Evolutionary conservation across 2,113 vertebrate genomes (phyloP).

Genomic region (Oceanodroma tethys): DNA sequence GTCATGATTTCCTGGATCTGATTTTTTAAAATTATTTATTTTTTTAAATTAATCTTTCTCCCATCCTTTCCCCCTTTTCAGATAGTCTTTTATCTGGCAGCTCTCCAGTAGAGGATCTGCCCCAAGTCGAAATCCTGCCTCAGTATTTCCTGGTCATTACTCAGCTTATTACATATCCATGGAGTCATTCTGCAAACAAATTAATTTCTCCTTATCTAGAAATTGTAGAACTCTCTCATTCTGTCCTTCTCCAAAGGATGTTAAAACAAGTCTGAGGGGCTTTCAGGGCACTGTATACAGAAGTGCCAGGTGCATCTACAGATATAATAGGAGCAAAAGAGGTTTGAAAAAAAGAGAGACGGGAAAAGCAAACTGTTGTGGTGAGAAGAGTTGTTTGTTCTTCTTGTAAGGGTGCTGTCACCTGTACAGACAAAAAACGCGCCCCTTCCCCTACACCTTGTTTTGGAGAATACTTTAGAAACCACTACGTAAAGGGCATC

Average conservation of each 20-base stretch:
- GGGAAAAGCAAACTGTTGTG: background rate
- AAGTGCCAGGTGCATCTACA: background rate
- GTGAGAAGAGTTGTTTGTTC: background rate
- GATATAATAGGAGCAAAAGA: background rate
- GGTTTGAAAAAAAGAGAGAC: background rate
- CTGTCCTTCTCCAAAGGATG: background rate
- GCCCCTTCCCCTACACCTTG: background rate
- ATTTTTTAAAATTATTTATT: background rate
- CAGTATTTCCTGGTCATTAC: background rate
- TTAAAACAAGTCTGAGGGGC: background rate
- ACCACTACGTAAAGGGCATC: background rate
- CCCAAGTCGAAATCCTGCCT: background rate
- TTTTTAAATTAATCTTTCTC: background rate
- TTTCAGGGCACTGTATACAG: background rate
- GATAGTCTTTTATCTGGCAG: background rate
- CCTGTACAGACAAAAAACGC: background rate
- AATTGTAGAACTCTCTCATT: background rate
- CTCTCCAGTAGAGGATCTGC: background rate
- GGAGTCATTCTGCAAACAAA: conserved; percentile 21
- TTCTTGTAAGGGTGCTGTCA: background rate
- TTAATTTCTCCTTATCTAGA: background rate
- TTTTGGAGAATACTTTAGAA: background rate
- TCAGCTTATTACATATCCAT: background rate
- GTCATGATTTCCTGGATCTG: background rate
- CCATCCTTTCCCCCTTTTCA: background rate